Evolutionary conservation across 2,888 invertebrate species (phyloP).

Genomic region (Sepioteuthis lessoniana): DNA sequence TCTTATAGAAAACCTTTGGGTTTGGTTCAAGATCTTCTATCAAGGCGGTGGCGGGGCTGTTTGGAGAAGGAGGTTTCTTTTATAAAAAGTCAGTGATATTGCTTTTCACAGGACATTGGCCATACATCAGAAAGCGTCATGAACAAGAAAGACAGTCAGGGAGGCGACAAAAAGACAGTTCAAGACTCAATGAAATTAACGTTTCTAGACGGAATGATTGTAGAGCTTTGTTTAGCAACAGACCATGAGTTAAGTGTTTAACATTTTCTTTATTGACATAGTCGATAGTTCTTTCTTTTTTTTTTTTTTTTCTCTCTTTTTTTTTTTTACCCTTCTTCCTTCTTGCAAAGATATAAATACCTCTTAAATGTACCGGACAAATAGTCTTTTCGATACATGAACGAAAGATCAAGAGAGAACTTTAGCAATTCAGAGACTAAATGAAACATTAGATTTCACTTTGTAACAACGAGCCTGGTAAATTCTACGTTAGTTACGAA

Average conservation of each 20-base stretch:
- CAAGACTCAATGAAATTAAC: background rate
- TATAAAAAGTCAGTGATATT: slow-evolving; percentile 3
- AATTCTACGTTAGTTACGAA: no score
- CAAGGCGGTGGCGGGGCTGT: background rate
- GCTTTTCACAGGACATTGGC: background rate
- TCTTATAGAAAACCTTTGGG: background rate
- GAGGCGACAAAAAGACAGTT: background rate
- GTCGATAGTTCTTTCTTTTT: background rate
- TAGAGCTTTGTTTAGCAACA: background rate
- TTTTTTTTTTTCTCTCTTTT: no score
- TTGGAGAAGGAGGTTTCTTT: no score
- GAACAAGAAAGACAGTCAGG: background rate
- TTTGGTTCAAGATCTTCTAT: background rate
- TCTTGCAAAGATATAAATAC: no score
- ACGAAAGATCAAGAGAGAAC: background rate
- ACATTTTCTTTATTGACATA: background rate
- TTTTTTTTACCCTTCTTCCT: no score
- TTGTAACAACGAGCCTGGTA: background rate
- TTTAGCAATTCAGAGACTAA: background rate
- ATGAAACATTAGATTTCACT: background rate
- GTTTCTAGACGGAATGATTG: background rate
- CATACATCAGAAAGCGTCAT: background rate
- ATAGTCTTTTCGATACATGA: background rate
- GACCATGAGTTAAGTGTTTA: background rate
- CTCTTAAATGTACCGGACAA: background rate